These are phyloP conservation scores for Aporophyla lueneburgensis DNA, from an alignment of 2,888 invertebrate genomes.

Conservation along the genomic window DNA sequence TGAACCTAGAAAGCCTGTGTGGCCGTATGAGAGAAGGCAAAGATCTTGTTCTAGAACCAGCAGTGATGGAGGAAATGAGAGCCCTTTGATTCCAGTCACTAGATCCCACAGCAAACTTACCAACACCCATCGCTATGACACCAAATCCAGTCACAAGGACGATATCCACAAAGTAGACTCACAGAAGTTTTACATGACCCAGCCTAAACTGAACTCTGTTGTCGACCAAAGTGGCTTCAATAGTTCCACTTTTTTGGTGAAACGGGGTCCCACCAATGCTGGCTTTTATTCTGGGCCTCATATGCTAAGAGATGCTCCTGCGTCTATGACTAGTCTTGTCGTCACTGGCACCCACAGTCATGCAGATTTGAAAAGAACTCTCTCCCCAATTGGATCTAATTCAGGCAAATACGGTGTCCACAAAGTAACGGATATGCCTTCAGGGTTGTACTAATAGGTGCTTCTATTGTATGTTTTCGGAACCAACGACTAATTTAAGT, in stretches of 20 bases:
- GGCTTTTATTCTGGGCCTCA: constrained; percentile 92
- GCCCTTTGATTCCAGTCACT: constrained; percentile 82
- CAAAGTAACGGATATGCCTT: constrained; percentile 94
- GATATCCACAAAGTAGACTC: constrained; percentile 80
- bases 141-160: constrained; percentile 77
- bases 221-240: constrained; percentile 82
- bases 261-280: constrained; percentile 91
- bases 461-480: constrained; percentile 73
- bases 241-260: constrained; percentile 91
- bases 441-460: constrained; percentile 92
- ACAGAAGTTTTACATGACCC: constrained; percentile 83
- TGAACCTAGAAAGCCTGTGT: constrained; percentile 86
- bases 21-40: constrained; percentile 86
- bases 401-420: constrained; percentile 86
- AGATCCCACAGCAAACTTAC: constrained; percentile 79
- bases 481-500: constrained; percentile 90
- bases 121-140: constrained; percentile 75
- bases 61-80: constrained; percentile 84
- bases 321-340: constrained; percentile 87
- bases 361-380: constrained; percentile 85
- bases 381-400: constrained; percentile 82
- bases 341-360: constrained; percentile 86
- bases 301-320: constrained; percentile 86
- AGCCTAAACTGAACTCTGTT: constrained; percentile 79
- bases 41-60: constrained; percentile 84